These are phyloP conservation scores for Potorous gilbertii DNA, from an alignment of 2,797 vertebrate species.

Conservation along the genomic window DNA sequence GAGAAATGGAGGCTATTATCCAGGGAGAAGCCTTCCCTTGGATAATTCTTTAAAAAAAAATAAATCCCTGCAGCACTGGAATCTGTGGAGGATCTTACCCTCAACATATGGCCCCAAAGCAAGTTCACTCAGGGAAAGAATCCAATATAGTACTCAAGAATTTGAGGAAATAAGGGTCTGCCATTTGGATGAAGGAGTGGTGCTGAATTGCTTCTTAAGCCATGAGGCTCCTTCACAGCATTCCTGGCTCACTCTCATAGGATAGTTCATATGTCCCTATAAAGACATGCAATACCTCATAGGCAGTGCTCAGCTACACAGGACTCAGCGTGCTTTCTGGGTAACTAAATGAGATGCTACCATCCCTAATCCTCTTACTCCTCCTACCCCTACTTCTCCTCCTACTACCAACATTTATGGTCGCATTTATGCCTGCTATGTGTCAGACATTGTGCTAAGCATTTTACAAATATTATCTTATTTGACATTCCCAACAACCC, in stretches of 20 bases:
- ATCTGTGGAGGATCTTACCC: conserved; percentile 26
- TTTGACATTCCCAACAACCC: neutral
- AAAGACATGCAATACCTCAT: neutral
- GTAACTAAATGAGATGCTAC: neutral
- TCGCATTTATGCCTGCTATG: neutral
- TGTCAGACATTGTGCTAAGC: neutral
- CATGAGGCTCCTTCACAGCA: neutral
- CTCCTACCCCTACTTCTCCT: no score
- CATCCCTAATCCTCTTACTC: no score
- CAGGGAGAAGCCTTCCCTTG: neutral
- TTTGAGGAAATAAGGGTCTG: neutral
- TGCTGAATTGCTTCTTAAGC: neutral
- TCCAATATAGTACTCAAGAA: conserved; percentile 7
- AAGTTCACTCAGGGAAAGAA: neutral
- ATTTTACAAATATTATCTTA: neutral
- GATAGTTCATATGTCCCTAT: neutral
- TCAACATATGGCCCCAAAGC: conserved; percentile 12
- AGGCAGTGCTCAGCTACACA: neutral
- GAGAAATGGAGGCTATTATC: neutral
- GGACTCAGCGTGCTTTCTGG: conserved; percentile 46
- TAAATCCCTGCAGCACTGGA: neutral
- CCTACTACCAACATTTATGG: neutral
- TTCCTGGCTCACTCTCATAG: neutral
- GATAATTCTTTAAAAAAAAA: neutral
- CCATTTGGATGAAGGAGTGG: neutral